Evolutionary conservation across 2,888 invertebrate species (phyloP), one percentile per base, ranked within the genome.

Genomic region (Elegia similella): DNA sequence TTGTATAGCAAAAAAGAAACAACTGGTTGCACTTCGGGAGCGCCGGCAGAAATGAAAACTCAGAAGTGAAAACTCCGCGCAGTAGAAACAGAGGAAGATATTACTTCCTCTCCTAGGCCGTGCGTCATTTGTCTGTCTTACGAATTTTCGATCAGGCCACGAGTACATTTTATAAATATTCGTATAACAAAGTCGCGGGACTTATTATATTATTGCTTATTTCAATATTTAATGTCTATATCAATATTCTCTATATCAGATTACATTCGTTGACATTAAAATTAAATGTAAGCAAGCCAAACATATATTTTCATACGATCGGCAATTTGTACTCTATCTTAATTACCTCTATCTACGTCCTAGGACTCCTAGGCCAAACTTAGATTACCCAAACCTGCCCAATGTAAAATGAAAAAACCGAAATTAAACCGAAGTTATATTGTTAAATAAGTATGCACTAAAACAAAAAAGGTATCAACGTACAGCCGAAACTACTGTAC

Each of bases 321-420:
- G 84, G 88, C 85, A 82, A 86, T 89, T 91, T 91, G 91, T 91
- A 91, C 91, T 91, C 86, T 90, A 86, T 88, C 89, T 89, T 91
- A 91, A 73, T 61, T 84, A 86, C 81, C 78, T 84, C 88, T 91
- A 92, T 83, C 88, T 92, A 91, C 80, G 89, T 84, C 87, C 92
- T 92, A n/a, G n/a, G n/a, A n/a, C n/a, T n/a, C n/a, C n/a, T n/a
- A 92, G 92, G 92, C 92, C 92, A 92, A 81, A 89, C 89, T 89
- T 90, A 88, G 87, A 80, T 84, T 89, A 92, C 92, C 92, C 88
- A 86, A 87, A 92, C 92, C 92, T 92, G 92, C 91, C 92, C 92
- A 85, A 86, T 83, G 74, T 75, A 82, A 84, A 84, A 83, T 73
- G 76, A 84, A 81, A 73, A 68, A 80, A 77, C 73, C 74, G 76